Conservation (phyloP, 1,140 invertebrate genomes). For the Chironomus striatipennis region DNA sequence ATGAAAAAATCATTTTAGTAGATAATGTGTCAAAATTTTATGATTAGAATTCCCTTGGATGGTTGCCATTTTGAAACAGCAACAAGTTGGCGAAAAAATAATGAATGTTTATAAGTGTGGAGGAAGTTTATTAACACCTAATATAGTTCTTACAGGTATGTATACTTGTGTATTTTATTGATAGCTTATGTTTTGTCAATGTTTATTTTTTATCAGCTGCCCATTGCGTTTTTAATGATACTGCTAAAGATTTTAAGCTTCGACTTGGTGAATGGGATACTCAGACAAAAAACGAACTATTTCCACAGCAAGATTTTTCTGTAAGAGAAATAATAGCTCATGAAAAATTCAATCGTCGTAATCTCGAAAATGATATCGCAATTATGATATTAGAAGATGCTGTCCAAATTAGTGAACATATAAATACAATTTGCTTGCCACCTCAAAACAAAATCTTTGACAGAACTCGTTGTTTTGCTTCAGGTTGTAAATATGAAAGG, state of each 20-base stretch:
- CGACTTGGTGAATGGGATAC: slow-evolving; percentile 75
- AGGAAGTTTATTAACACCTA: slow-evolving; percentile 61
- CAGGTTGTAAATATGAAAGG: slow-evolving; percentile 45
- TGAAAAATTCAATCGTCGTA: slow-evolving; percentile 27
- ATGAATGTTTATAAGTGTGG: slow-evolving; percentile 65
- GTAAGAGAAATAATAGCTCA: slow-evolving; percentile 48
- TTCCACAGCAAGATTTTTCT: slow-evolving; percentile 58
- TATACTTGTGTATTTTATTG: background rate
- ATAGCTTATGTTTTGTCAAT: no score
- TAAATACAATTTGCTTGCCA: slow-evolving; percentile 58
- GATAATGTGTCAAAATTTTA: no score
- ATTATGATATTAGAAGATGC: slow-evolving; percentile 51
- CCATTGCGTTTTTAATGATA: slow-evolving; percentile 47
- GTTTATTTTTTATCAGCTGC: no score
- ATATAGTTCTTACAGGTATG: slow-evolving; percentile 50
- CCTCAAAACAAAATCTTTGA: slow-evolving; percentile 35
- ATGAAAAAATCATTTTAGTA: no score
- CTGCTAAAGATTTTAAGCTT: slow-evolving; percentile 43
- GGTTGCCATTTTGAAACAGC: slow-evolving; percentile 56
- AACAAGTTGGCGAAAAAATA: slow-evolving; percentile 43
- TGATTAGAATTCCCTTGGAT: slow-evolving; percentile 58
- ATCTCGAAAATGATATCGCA: slow-evolving; percentile 61
- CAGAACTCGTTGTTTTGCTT: slow-evolving; percentile 46
- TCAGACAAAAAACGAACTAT: slow-evolving; percentile 61
- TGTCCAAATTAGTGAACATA: slow-evolving; percentile 49